Evolutionary conservation across 2,888 invertebrate genomes (phyloP).

Genomic region (Cerastis leucographa): DNA sequence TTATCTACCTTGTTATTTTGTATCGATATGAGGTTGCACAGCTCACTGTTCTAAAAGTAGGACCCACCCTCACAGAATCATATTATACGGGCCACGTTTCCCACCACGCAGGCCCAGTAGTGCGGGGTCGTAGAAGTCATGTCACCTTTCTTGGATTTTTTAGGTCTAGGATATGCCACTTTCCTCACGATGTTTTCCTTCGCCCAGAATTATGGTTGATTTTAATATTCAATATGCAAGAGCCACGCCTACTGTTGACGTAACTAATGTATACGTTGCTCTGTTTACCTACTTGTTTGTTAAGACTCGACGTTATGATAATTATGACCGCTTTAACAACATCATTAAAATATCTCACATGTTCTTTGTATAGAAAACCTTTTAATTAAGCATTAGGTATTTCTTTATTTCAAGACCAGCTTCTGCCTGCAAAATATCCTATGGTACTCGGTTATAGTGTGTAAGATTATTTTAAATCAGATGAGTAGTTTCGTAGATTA

Average conservation of each 20-base stretch:
- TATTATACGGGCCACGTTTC: background rate
- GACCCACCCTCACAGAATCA: background rate
- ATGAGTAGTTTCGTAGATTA: background rate
- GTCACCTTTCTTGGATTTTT: background rate
- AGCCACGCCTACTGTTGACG: conserved; percentile 17
- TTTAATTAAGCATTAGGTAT: background rate
- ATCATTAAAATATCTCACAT: conserved; percentile 27
- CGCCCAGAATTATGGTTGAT: background rate
- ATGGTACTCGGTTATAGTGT: background rate
- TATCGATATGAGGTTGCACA: background rate
- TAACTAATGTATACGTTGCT: background rate
- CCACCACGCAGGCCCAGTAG: background rate
- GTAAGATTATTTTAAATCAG: background rate
- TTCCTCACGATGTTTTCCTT: background rate
- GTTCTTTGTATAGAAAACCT: conserved; percentile 25
- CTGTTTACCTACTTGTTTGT: conserved; percentile 17
- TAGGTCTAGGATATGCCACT: background rate
- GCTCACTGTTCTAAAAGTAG: background rate
- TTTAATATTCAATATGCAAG: conserved; percentile 1
- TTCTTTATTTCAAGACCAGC: background rate
- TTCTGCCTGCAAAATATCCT: background rate
- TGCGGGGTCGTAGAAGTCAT: background rate
- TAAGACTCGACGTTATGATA: conserved; percentile 17
- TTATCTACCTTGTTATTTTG: background rate
- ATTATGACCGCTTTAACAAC: background rate